phyloP scores from a whole-genome alignment of 2,797 vertebrate genomes.

The Lophius americanus region DNA sequence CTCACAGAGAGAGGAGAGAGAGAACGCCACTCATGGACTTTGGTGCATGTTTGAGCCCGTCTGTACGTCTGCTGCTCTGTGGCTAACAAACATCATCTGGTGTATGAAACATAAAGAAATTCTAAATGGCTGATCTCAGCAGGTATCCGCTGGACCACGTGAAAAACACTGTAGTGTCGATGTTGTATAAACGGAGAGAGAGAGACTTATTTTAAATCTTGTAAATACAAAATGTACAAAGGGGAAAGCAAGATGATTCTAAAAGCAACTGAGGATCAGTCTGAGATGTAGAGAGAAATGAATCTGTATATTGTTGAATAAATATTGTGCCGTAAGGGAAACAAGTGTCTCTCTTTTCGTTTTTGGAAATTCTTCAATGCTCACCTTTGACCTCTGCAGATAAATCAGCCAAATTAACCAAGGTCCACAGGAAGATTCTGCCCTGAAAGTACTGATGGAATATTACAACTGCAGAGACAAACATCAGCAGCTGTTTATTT shows the following conservation, averaged over 20 bases:
- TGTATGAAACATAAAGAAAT: conserved; percentile 66
- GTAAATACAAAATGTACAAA: conserved; percentile 98
- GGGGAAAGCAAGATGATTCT: conserved; percentile 72
- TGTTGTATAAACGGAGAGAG: conserved; percentile 92
- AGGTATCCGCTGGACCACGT: conserved; percentile 81
- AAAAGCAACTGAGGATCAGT: conserved; percentile 72
- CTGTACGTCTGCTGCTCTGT: conserved; percentile 84
- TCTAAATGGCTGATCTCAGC: conserved; percentile 60
- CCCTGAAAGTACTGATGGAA: too few relatives aligned
- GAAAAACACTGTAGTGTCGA: conserved; percentile 91
- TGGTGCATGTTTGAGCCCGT: conserved; percentile 75
- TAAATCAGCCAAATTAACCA: background rate
- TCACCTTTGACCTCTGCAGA: background rate
- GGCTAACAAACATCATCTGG: conserved; percentile 83
- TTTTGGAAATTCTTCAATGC: background rate
- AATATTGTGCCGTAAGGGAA: conserved; percentile 88
- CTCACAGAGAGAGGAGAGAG: conserved; percentile 3
- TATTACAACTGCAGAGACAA: background rate
- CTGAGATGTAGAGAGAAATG: conserved; percentile 85
- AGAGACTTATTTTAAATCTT: conserved; percentile 95
- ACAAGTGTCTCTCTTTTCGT: conserved; percentile 18
- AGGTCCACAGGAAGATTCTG: too few relatives aligned
- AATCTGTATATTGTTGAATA: conserved; percentile 95
- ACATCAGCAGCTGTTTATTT: background rate
- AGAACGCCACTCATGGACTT: conserved; percentile 76